Conservation (phyloP, 1,140 invertebrate species). For the Pseudomyrmex flavicornis region DNA sequence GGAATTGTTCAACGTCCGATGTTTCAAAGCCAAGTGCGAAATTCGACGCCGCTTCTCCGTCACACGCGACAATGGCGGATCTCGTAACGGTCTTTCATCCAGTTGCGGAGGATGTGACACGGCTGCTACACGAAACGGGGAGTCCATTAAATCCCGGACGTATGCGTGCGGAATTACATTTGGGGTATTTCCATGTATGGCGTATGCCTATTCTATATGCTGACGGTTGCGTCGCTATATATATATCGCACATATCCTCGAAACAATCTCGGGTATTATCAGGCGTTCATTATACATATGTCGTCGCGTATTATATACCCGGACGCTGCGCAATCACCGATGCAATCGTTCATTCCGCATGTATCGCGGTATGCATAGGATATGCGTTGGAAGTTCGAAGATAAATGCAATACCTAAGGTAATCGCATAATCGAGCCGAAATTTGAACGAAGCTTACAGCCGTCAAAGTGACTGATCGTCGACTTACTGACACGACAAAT, state of each 20-base stretch:
- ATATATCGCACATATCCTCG: slow-evolving; percentile 9
- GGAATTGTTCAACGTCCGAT: neutral
- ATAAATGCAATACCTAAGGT: too few species aligned
- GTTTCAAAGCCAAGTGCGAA: slow-evolving; percentile 12
- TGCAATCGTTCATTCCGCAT: neutral
- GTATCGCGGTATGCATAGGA: too few species aligned
- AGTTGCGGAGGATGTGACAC: neutral
- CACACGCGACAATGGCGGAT: neutral
- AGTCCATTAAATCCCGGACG: slow-evolving; percentile 54
- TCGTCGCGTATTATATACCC: neutral
- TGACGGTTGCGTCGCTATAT: neutral
- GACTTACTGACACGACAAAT: too few species aligned
- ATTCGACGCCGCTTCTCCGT: neutral
- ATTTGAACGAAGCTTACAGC: too few species aligned
- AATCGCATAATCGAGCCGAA: too few species aligned
- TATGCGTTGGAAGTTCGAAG: too few species aligned
- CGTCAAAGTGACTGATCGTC: too few species aligned
- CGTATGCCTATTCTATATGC: neutral
- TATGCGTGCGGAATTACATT: slow-evolving; percentile 41
- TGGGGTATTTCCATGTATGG: slow-evolving; percentile 13
- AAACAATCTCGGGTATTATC: slow-evolving; percentile 37
- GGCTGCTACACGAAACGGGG: slow-evolving; percentile 37
- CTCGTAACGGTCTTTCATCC: slow-evolving; percentile 2
- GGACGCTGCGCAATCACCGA: neutral
- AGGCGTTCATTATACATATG: slow-evolving; percentile 18